A percentile compares a stretch with the other conserved stretches of the same genome.
Conservation (phyloP, 2,113 vertebrate species). For the Leptodactylus fuscus region DNA sequence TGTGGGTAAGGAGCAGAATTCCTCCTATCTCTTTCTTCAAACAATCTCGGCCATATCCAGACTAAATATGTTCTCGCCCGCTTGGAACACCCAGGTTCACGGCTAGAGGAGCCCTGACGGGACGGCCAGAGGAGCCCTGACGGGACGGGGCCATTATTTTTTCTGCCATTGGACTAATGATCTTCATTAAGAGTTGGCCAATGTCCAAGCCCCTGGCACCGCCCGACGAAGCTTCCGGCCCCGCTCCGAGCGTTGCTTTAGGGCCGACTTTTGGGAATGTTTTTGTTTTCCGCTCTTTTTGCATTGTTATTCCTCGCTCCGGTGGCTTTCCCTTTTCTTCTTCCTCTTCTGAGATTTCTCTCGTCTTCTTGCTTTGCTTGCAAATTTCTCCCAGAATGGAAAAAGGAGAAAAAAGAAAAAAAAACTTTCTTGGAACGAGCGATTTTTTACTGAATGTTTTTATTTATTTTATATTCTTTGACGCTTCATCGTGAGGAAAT, state of each 20-base stretch:
- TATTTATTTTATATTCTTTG: conserved; percentile 23
- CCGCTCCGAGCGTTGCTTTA: not conserved
- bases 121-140: not conserved
- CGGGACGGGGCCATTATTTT: too few species aligned
- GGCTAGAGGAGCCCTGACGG: conserved; percentile 4
- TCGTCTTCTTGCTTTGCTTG: not conserved
- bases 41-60: conserved; percentile 44
- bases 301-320: not conserved
- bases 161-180: conserved; percentile 33
- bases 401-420: not conserved
- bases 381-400: not conserved
- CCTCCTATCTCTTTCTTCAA: conserved; percentile 56
- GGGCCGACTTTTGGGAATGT: conserved; percentile 1
- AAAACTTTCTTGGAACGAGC: not conserved
- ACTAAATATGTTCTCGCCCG: conserved; percentile 50
- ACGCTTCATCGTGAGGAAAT: conserved; percentile 38
- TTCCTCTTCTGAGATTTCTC: not conserved
- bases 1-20: conserved; percentile 52
- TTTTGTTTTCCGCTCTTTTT: too few species aligned
- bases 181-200: conserved; percentile 30
- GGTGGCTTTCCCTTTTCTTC: not conserved
- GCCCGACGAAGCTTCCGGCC: too few species aligned
- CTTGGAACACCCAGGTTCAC: conserved; percentile 46
- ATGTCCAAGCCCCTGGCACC: conserved; percentile 12
- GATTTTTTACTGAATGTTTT: conserved; percentile 15